phyloP scores from a whole-genome alignment of 1,140 invertebrate species.

The Penaeus indicus region DNA sequence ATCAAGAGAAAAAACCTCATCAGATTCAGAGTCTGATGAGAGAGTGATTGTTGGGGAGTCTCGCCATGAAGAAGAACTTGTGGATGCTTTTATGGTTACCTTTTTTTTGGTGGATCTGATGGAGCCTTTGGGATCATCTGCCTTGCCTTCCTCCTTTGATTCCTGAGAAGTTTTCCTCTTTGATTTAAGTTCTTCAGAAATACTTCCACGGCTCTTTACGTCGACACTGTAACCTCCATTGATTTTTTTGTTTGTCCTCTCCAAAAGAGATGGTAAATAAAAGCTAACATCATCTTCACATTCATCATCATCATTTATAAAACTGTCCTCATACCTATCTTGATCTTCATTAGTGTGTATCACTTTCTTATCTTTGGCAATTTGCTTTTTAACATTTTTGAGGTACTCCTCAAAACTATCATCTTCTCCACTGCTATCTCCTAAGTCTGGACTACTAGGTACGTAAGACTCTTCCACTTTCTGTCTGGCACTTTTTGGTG shows the following conservation, averaged over 20 bases:
- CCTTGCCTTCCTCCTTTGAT: background rate
- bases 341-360: background rate
- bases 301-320: conserved; percentile 53
- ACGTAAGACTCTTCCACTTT: too few relatives aligned
- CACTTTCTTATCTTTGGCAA: conserved; percentile 1
- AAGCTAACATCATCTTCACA: conserved; percentile 47
- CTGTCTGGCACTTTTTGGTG: too few relatives aligned
- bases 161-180: conserved; percentile 17
- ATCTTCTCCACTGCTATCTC: conserved; percentile 17
- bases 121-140: background rate
- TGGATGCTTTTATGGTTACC: background rate
- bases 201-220: conserved; percentile 10
- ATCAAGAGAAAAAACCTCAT: conserved; percentile 27
- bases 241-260: background rate
- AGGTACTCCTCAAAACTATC: conserved; percentile 56
- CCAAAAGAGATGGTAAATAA: conserved; percentile 27
- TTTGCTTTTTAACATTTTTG: conserved; percentile 31
- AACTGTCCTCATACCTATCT: conserved; percentile 31
- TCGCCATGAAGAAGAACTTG: conserved; percentile 28
- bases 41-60: conserved; percentile 24
- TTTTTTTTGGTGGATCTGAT: background rate
- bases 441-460: background rate
- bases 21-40: conserved; percentile 54
- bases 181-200: conserved; percentile 29
- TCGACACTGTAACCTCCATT: background rate